These are phyloP conservation scores for Diadumene lineata DNA, from an alignment of 92 coral and sea anemone genomes.

Conservation along the genomic window DNA sequence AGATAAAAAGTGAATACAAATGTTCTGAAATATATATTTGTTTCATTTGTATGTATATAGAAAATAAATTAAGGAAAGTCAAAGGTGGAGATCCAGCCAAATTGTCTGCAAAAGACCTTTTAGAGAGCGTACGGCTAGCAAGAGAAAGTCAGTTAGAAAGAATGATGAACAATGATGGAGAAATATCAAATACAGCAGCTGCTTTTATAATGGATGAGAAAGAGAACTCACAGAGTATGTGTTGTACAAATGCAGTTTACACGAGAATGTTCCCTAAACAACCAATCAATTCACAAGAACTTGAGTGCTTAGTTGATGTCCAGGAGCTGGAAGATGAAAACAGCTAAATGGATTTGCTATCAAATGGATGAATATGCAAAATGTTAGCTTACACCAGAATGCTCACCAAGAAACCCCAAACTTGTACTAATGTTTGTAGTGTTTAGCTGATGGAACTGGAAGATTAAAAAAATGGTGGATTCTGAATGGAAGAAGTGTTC, in stretches of 20 bases:
- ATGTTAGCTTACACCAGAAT: too few relatives aligned
- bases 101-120: conserved; percentile 48
- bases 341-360: too few relatives aligned
- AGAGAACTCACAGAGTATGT: conserved; percentile 30
- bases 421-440: too few relatives aligned
- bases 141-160: conserved; percentile 57
- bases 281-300: conserved; percentile 71
- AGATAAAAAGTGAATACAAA: too few relatives aligned
- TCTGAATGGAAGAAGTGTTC: too few relatives aligned
- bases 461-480: too few relatives aligned
- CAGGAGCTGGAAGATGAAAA: too few relatives aligned
- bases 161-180: conserved; percentile 26
- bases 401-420: too few relatives aligned
- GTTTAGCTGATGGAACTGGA: too few relatives aligned
- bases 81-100: conserved; percentile 57
- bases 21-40: too few relatives aligned
- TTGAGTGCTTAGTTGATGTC: conserved; percentile 61
- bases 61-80: conserved; percentile 54
- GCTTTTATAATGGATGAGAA: conserved; percentile 45
- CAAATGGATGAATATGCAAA: too few relatives aligned
- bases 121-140: conserved; percentile 53
- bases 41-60: conserved; percentile 17
- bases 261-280: conserved; percentile 70
- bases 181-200: conserved; percentile 10
- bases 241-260: conserved; percentile 62